phyloP scores from a whole-genome alignment of 1,140 invertebrate species.

The Drosophila paulistorum region DNA sequence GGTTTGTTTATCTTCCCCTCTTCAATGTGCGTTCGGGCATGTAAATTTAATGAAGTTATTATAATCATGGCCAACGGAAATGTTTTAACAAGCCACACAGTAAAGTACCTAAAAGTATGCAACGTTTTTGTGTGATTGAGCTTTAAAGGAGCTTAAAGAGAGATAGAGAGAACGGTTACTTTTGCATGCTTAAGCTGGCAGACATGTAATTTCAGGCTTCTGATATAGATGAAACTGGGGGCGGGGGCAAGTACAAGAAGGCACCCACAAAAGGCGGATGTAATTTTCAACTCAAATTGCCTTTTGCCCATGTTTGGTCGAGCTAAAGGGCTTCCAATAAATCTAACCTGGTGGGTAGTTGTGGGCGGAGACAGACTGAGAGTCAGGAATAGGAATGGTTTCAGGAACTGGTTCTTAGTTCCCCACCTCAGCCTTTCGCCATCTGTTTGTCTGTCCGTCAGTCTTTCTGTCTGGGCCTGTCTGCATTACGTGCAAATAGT shows the following conservation, averaged over 20 bases:
- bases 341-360: slow-evolving; percentile 30
- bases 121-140: not conserved
- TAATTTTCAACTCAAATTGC: slow-evolving; percentile 66
- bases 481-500: slow-evolving; percentile 72
- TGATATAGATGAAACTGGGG: not conserved
- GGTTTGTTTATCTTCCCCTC: slow-evolving; percentile 7
- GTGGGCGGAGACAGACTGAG: not conserved
- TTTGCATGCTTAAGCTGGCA: not conserved
- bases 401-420: slow-evolving; percentile 11
- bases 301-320: slow-evolving; percentile 45
- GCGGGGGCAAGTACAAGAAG: not conserved
- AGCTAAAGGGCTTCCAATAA: slow-evolving; percentile 52
- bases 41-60: slow-evolving; percentile 60
- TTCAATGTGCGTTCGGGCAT: slow-evolving; percentile 25
- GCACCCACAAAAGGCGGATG: slow-evolving; percentile 49
- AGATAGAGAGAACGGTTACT: not conserved
- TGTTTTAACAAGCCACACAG: slow-evolving; percentile 15
- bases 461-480: slow-evolving; percentile 13
- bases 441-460: slow-evolving; percentile 16
- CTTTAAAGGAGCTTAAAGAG: not conserved
- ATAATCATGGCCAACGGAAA: slow-evolving; percentile 23
- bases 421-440: not conserved
- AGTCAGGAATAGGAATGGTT: slow-evolving; percentile 3
- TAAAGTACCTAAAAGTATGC: not conserved
- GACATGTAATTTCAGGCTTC: slow-evolving; percentile 21